phyloP scores from a whole-genome alignment of 2,113 vertebrate species.

The Oryzias curvinotus region DNA sequence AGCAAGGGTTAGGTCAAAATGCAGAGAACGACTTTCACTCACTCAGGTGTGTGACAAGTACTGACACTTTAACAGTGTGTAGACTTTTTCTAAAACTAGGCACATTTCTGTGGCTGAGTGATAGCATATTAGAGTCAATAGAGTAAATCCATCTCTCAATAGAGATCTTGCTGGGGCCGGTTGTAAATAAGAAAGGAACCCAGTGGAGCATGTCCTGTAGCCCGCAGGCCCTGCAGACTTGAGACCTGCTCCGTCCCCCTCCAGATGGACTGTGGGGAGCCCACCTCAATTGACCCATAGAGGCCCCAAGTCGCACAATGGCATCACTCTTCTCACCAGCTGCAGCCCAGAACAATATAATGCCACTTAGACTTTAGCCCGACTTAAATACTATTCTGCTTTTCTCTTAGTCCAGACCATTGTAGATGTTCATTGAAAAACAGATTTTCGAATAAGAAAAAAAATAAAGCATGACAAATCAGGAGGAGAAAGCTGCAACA shows the following conservation, averaged over 20 bases:
- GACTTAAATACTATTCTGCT: constrained; percentile 48
- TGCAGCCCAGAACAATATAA: constrained; percentile 56
- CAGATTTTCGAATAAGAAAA: constrained; percentile 53
- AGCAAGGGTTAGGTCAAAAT: too few relatives aligned
- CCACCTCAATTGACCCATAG: constrained; percentile 59
- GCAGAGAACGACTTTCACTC: too few relatives aligned
- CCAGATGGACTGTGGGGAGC: constrained; percentile 70
- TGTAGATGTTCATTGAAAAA: constrained; percentile 58
- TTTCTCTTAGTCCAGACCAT: constrained; percentile 40
- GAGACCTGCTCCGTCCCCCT: constrained; percentile 49
- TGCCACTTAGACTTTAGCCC: constrained; percentile 43
- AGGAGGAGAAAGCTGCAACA: constrained; percentile 55
- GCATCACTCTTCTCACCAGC: constrained; percentile 55
- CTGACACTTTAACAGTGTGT: too few relatives aligned
- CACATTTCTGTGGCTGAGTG: constrained; percentile 68
- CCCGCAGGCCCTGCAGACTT: constrained; percentile 34
- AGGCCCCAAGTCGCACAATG: constrained; percentile 56
- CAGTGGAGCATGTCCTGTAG: constrained; percentile 68
- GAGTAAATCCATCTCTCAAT: constrained; percentile 70
- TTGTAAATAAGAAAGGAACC: constrained; percentile 66
- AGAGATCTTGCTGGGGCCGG: constrained; percentile 54
- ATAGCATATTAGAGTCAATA: constrained; percentile 66
- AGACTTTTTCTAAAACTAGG: constrained; percentile 49
- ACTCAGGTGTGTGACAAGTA: too few relatives aligned
- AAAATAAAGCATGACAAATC: constrained; percentile 47